These are phyloP conservation scores for Lota lota DNA, from an alignment of 2,113 vertebrate genomes.

Conservation along the genomic window DNA sequence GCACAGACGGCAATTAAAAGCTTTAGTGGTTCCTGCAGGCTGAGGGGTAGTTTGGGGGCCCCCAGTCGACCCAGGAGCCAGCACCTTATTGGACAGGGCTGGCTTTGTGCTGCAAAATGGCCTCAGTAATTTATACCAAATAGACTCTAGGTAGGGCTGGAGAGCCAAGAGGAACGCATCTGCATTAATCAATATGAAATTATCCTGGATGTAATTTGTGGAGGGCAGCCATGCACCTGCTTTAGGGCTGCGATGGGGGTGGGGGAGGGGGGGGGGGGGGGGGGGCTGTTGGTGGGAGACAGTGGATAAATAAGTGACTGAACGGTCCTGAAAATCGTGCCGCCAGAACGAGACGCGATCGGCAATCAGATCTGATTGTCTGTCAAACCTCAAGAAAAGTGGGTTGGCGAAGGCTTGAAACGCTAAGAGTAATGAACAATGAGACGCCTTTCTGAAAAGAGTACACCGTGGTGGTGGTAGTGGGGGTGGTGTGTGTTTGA, in stretches of 20 bases:
- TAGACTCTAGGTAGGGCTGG: slow-evolving; percentile 84
- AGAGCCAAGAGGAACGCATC: slow-evolving; percentile 79
- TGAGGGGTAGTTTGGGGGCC: slow-evolving; percentile 93
- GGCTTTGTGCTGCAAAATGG: slow-evolving; percentile 86
- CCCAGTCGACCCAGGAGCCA: slow-evolving; percentile 92
- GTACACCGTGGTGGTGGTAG: slow-evolving; percentile 7
- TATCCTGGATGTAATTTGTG: slow-evolving; percentile 72
- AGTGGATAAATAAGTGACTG: slow-evolving; percentile 56
- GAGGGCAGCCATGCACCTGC: slow-evolving; percentile 72
- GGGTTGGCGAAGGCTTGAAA: slow-evolving; percentile 9
- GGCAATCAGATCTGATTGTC: slow-evolving; percentile 40
- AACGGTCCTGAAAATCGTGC: slow-evolving; percentile 41
- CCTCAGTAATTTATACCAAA: slow-evolving; percentile 89
- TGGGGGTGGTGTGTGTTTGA: neutral
- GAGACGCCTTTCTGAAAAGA: slow-evolving; percentile 4
- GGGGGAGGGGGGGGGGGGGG: slow-evolving; percentile 51
- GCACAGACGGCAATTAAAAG: slow-evolving; percentile 99
- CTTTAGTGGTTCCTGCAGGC: slow-evolving; percentile 97
- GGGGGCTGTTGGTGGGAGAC: slow-evolving; percentile 55
- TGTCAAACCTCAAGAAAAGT: slow-evolving; percentile 25
- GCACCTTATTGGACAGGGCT: slow-evolving; percentile 89
- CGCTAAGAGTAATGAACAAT: slow-evolving; percentile 14
- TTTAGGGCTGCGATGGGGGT: slow-evolving; percentile 58
- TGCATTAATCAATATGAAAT: slow-evolving; percentile 82
- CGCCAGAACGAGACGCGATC: slow-evolving; percentile 20